phyloP scores from a whole-genome alignment of 1,140 invertebrate genomes.

The Teleopsis dalmanni region DNA sequence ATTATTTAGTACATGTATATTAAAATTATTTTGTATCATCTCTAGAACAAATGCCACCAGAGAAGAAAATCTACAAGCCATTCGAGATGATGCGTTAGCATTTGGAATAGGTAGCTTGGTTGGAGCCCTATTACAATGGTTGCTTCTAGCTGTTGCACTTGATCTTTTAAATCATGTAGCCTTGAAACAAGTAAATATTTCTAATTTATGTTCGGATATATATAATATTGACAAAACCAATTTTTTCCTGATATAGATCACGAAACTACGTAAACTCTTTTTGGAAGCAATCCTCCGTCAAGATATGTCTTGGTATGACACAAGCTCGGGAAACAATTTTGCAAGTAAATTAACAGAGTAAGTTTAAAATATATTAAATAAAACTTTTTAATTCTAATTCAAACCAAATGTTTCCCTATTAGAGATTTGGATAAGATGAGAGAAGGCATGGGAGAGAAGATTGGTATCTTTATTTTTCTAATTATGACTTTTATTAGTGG shows the following conservation, averaged over 20 bases:
- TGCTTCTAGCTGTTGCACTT: slow-evolving; percentile 55
- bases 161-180: slow-evolving; percentile 58
- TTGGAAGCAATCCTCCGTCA: slow-evolving; percentile 73
- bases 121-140: slow-evolving; percentile 54
- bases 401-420: neutral
- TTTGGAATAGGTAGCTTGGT: slow-evolving; percentile 53
- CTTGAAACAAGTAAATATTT: slow-evolving; percentile 49
- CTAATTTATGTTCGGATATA: too few relatives aligned
- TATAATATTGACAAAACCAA: too few relatives aligned
- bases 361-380: slow-evolving; percentile 46
- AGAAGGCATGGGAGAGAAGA: slow-evolving; percentile 89
- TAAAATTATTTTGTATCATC: neutral
- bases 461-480: slow-evolving; percentile 72
- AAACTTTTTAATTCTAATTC: too few relatives aligned
- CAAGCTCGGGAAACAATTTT: slow-evolving; percentile 77
- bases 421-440: slow-evolving; percentile 85
- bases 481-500: slow-evolving; percentile 69
- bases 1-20: slow-evolving; percentile 49
- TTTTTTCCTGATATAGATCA: too few relatives aligned
- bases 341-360: slow-evolving; percentile 84
- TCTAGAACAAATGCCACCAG: slow-evolving; percentile 47
- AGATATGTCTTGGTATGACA: slow-evolving; percentile 89
- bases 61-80: slow-evolving; percentile 51
- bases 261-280: slow-evolving; percentile 64
- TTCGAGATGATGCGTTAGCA: slow-evolving; percentile 57